Evolutionary conservation across 2,113 vertebrate genomes (phyloP).

Genomic region (Eulacestoma nigropectus): DNA sequence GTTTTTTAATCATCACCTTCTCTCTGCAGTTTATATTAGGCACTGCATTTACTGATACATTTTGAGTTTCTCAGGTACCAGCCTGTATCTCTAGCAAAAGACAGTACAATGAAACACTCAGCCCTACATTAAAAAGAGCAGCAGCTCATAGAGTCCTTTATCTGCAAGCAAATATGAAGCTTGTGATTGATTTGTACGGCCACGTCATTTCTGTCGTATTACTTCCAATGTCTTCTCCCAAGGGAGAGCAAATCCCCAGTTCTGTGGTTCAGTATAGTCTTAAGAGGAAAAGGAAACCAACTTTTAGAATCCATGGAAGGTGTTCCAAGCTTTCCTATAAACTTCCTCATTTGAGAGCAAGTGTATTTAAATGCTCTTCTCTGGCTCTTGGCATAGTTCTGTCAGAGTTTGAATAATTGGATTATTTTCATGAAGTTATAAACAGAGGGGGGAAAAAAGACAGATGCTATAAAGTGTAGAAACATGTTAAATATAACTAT

Average conservation of each 20-base stretch:
- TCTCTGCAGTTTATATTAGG: background rate
- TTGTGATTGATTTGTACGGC: background rate
- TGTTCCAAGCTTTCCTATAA: background rate
- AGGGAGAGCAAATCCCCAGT: background rate
- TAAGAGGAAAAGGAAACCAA: background rate
- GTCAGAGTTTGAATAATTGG: background rate
- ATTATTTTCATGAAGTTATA: background rate
- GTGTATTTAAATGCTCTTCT: background rate
- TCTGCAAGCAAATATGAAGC: background rate
- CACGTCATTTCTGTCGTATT: background rate
- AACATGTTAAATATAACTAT: background rate
- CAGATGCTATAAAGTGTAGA: background rate
- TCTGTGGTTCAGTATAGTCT: background rate
- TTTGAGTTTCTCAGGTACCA: background rate
- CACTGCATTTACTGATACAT: background rate
- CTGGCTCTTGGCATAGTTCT: background rate
- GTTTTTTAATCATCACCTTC: background rate
- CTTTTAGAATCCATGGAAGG: background rate
- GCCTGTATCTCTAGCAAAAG: background rate
- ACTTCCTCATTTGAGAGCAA: background rate
- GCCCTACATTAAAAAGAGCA: background rate
- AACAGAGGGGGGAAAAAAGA: rapidly evolving
- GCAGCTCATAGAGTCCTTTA: background rate
- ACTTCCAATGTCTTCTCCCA: background rate
- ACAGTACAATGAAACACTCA: background rate